Percentiles rank a stretch among this genome's conserved stretches.
Conservation (phyloP, 2,888 invertebrate species). For the Pantelozetes paolii region DNA sequence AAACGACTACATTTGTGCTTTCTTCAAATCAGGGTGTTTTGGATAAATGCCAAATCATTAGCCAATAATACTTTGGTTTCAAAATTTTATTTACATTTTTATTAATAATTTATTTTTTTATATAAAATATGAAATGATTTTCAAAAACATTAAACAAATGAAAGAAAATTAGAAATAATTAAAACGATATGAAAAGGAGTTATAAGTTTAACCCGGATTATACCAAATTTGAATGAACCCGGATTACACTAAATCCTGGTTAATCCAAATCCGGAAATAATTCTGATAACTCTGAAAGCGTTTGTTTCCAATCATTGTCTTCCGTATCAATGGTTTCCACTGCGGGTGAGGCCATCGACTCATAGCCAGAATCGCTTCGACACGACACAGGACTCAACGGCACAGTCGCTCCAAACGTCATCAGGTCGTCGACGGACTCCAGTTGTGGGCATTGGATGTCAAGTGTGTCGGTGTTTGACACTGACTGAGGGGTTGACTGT, state of each 20-base stretch:
- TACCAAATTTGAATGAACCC: neutral
- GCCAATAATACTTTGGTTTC: no score
- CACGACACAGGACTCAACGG: neutral
- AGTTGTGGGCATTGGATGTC: neutral
- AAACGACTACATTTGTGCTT: no score
- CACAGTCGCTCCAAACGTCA: neutral
- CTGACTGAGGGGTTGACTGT: neutral
- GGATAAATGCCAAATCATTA: no score
- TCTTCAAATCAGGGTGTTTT: no score
- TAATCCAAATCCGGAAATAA: conserved; percentile 30
- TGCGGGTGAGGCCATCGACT: neutral
- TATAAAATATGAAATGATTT: no score
- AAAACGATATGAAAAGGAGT: no score
- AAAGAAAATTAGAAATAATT: no score
- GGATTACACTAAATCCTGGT: neutral
- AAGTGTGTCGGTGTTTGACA: neutral
- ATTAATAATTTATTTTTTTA: no score
- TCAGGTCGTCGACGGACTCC: conserved; percentile 22
- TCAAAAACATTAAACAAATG: no score
- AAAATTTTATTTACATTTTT: no score
- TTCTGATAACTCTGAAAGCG: neutral
- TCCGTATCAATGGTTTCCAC: neutral
- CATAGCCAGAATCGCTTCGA: conserved; percentile 12
- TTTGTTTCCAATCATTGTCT: conserved; percentile 7
- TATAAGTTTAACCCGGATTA: no score